These are phyloP conservation scores for Sialis fuliginosa DNA, from an alignment of 2,888 invertebrate genomes.

Conservation along the genomic window DNA sequence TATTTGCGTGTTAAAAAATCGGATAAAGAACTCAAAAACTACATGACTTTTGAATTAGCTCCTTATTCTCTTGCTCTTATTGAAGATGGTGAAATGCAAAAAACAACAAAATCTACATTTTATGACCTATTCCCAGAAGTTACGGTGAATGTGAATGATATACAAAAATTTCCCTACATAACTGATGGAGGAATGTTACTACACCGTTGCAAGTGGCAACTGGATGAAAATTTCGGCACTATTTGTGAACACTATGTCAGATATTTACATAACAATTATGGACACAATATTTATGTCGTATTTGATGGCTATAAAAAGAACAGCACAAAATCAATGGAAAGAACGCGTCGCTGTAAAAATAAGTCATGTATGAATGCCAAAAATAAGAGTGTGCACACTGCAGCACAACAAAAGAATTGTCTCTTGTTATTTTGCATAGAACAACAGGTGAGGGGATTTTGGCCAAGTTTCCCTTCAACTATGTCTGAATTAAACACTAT, in stretches of 20 bases:
- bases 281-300: slow-evolving; percentile 6
- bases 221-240: slow-evolving; percentile 8
- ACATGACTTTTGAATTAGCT: slow-evolving; percentile 8
- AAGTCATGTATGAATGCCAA: too few species aligned
- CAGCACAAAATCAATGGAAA: slow-evolving; percentile 7
- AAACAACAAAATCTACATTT: slow-evolving; percentile 8
- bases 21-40: slow-evolving; percentile 9
- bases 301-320: slow-evolving; percentile 8
- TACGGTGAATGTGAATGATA: slow-evolving; percentile 4
- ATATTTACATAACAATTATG: slow-evolving; percentile 8
- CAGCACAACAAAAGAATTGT: too few species aligned
- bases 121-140: slow-evolving; percentile 9
- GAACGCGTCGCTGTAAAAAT: neutral
- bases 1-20: slow-evolving; percentile 8
- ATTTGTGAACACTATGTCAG: slow-evolving; percentile 4
- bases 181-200: slow-evolving; percentile 8
- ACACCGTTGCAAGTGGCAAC: slow-evolving; percentile 8
- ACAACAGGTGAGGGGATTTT: too few species aligned
- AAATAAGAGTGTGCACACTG: too few species aligned
- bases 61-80: slow-evolving; percentile 6
- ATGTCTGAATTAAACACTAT: too few species aligned
- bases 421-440: too few species aligned
- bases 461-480: too few species aligned
- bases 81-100: slow-evolving; percentile 6
- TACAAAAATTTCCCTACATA: slow-evolving; percentile 6